These are phyloP conservation scores for Boulengeromyrus knoepffleri DNA, from an alignment of 2,113 vertebrate genomes.

Conservation along the genomic window DNA sequence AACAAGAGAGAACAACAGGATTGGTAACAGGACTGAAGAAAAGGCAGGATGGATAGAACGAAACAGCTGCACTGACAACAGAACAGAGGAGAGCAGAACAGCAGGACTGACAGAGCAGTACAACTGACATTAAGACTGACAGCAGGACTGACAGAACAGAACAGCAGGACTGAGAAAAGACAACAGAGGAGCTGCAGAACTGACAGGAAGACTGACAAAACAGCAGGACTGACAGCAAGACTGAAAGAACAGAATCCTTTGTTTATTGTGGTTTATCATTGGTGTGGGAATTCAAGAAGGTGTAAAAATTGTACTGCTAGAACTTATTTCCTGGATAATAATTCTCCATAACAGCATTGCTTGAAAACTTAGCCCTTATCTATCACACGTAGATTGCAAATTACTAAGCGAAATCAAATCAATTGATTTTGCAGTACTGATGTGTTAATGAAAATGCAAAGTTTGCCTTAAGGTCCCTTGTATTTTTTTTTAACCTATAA, in stretches of 20 bases:
- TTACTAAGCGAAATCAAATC: not conserved
- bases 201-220: not conserved
- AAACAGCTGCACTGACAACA: conserved; percentile 5
- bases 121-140: not conserved
- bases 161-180: not conserved
- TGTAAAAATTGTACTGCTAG: not conserved
- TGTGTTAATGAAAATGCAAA: not conserved
- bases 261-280: not conserved
- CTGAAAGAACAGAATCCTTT: not conserved
- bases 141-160: not conserved
- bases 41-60: not conserved
- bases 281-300: not conserved
- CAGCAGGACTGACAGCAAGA: not conserved
- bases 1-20: not conserved
- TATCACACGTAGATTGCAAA: not conserved
- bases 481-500: not conserved
- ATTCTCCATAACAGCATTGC: not conserved
- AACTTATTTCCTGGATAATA: not conserved
- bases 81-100: not conserved
- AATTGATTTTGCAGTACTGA: not conserved
- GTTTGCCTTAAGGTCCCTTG: not conserved
- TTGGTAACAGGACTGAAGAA: not conserved
- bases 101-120: not conserved
- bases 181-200: not conserved
- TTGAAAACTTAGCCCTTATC: not conserved